These are phyloP conservation scores for Prionailurus viverrinus DNA, from an alignment of 2,113 vertebrate genomes.

Conservation along the genomic window DNA sequence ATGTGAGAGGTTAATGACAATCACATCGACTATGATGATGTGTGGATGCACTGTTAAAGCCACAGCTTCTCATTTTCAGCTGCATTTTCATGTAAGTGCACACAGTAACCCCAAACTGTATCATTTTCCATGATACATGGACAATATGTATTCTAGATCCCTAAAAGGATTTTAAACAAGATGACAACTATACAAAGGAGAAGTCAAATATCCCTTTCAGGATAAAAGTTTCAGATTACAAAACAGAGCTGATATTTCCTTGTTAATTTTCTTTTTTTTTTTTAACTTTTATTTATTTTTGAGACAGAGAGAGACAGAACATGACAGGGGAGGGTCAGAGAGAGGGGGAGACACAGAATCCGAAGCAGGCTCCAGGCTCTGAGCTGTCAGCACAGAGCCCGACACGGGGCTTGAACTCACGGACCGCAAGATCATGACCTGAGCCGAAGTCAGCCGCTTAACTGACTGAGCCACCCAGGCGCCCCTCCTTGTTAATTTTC, in stretches of 20 bases:
- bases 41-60: not conserved
- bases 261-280: not conserved
- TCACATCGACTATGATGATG: fast-evolving
- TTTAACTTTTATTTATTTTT: too few relatives aligned
- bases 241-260: not conserved
- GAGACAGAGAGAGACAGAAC: too few relatives aligned
- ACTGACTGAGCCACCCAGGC: too few relatives aligned
- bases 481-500: not conserved
- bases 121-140: not conserved
- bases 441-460: too few relatives aligned
- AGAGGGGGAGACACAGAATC: too few relatives aligned
- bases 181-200: not conserved
- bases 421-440: too few relatives aligned
- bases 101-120: not conserved
- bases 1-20: not conserved
- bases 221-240: not conserved
- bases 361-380: too few relatives aligned
- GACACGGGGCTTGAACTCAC: too few relatives aligned
- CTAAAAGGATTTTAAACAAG: not conserved
- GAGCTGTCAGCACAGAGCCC: too few relatives aligned
- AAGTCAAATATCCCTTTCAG: not conserved
- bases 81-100: not conserved
- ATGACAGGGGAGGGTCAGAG: too few relatives aligned
- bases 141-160: not conserved
- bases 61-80: not conserved